Conservation (phyloP, 2,797 vertebrate genomes). For the Gymnodraco acuticeps region DNA sequence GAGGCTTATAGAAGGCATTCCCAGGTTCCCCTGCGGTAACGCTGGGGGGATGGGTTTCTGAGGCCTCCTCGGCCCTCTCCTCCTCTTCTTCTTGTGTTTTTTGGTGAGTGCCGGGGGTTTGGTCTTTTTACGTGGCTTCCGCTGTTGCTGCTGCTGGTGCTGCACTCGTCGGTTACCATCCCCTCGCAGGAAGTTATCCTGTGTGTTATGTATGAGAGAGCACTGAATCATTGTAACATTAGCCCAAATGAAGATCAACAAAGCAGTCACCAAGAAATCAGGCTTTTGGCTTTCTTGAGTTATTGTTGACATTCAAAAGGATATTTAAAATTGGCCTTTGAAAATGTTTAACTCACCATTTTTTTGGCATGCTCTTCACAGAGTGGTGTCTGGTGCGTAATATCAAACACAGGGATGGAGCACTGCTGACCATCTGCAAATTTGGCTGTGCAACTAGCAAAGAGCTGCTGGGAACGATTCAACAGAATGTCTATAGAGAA, state of each 20-base stretch:
- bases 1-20: constrained; percentile 93
- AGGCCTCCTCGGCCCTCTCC: constrained; percentile 93
- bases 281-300: background rate
- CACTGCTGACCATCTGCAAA: constrained; percentile 99
- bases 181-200: constrained; percentile 99
- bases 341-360: constrained; percentile 88
- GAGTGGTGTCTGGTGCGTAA: constrained; percentile 98
- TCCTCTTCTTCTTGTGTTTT: constrained; percentile 99
- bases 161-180: constrained; percentile 96
- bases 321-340: background rate
- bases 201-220: constrained; percentile 13
- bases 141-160: constrained; percentile 98
- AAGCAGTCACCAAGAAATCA: background rate
- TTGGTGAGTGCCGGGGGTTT: constrained; percentile 99
- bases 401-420: constrained; percentile 98
- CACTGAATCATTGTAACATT: background rate
- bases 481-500: constrained; percentile 91
- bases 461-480: constrained; percentile 98
- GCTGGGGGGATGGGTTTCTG: constrained; percentile 99
- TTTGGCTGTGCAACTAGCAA: constrained; percentile 98
- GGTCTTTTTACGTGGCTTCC: constrained; percentile 99
- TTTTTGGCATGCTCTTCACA: constrained; percentile 99
- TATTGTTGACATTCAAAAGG: background rate
- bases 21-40: constrained; percentile 96
- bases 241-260: background rate